phyloP scores from a whole-genome alignment of 1,140 invertebrate species.

The Plectus sambesii region DNA sequence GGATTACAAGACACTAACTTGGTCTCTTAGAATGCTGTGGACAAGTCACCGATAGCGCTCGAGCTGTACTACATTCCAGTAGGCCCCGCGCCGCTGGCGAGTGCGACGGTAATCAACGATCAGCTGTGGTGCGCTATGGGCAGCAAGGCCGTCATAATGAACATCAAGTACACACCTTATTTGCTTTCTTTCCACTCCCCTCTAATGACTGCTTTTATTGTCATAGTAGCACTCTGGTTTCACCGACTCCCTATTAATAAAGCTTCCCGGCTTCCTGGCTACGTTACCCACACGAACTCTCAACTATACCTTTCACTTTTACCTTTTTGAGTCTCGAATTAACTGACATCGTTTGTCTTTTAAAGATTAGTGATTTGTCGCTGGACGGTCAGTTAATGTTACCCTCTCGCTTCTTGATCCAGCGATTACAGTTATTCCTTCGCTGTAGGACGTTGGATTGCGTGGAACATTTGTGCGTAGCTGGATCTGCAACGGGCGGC shows the following conservation, averaged over 20 bases:
- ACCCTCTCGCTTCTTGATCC: neutral
- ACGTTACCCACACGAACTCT: too few relatives aligned
- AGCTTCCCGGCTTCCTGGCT: too few relatives aligned
- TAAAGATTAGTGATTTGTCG: too few relatives aligned
- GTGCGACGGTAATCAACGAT: slow-evolving; percentile 46
- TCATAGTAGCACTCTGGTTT: neutral
- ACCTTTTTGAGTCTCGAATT: too few relatives aligned
- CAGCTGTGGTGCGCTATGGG: slow-evolving; percentile 51
- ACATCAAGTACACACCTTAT: slow-evolving; percentile 45
- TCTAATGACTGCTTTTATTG: neutral
- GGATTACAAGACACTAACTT: neutral
- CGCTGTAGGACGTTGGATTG: slow-evolving; percentile 49
- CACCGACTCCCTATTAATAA: neutral
- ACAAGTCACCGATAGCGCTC: slow-evolving; percentile 29
- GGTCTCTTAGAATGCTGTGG: slow-evolving; percentile 28
- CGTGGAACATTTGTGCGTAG: slow-evolving; percentile 49
- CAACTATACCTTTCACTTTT: too few relatives aligned
- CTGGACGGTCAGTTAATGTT: neutral
- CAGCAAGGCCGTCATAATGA: slow-evolving; percentile 50
- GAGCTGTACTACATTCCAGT: slow-evolving; percentile 52
- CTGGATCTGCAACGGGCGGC: slow-evolving; percentile 36
- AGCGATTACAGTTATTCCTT: too few relatives aligned
- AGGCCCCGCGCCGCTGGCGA: slow-evolving; percentile 49
- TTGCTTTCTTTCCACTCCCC: neutral
- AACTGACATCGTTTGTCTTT: too few relatives aligned